These are phyloP conservation scores for Aplysia californica DNA, from an alignment of 1,140 invertebrate species.

Conservation along the genomic window DNA sequence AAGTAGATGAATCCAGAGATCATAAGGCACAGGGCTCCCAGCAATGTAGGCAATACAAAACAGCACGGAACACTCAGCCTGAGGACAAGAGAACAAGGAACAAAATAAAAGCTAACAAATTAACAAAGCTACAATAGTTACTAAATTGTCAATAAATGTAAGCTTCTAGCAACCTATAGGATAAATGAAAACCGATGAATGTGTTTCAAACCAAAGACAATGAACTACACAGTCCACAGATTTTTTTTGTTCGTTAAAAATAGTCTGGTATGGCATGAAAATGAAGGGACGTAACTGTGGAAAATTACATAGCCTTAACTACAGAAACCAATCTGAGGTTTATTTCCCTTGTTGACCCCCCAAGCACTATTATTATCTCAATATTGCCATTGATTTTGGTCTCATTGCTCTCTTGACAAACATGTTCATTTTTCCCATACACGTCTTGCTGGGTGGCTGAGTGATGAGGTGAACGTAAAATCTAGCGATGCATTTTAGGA, in stretches of 20 bases:
- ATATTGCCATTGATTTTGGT: too few relatives aligned
- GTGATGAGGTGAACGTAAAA: too few relatives aligned
- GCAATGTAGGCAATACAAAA: constrained; percentile 53
- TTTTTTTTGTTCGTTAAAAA: background rate
- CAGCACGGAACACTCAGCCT: constrained; percentile 56
- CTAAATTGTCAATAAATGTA: background rate
- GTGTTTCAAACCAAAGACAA: background rate
- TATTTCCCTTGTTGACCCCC: too few relatives aligned
- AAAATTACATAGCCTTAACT: too few relatives aligned
- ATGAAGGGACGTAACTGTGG: too few relatives aligned
- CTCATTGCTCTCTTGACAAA: too few relatives aligned
- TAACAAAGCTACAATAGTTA: background rate
- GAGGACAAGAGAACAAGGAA: constrained; percentile 20
- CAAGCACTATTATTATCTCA: too few relatives aligned
- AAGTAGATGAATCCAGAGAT: constrained; percentile 55
- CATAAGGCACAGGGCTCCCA: constrained; percentile 52
- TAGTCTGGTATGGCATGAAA: background rate
- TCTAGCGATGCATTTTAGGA: too few relatives aligned
- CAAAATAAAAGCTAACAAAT: background rate
- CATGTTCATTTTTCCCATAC: too few relatives aligned
- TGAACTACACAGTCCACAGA: too few relatives aligned
- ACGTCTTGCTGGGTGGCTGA: too few relatives aligned
- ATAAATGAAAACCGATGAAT: background rate
- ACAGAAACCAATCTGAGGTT: too few relatives aligned
- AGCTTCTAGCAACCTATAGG: background rate